Base-by-base conservation (phyloP, 2,888 invertebrate genomes). In the Leptopilina myrica region DNA sequence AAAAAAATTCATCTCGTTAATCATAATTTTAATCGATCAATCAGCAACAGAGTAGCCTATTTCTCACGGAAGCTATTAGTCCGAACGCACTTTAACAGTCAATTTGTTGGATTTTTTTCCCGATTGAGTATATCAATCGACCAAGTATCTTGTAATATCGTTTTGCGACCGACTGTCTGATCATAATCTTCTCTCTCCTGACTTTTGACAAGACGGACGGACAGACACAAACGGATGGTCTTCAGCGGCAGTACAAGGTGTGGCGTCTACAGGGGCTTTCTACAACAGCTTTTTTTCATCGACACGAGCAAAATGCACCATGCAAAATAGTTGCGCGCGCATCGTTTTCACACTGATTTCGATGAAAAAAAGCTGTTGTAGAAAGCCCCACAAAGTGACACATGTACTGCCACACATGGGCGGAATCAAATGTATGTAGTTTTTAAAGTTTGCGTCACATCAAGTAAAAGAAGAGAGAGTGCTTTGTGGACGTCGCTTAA, bases 391-490 rank as follows among this genome's bases (percentile, higher is more conserved):
- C 69, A 69, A 56, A 76, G 67, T 80, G 82, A 82, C 82, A 82
- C 73, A 49, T 4, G 75, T 69, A 67, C 69, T 77, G 79, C 77
- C 78, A 62, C 73, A 75, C 26, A 43, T 33, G 11, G 75, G 66
- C 78, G 53, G 79, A 76, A 79, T 80, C 80, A 76, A 82, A 78
- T 65, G 78, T 77, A 76, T 81, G 79, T 83, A 83, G 80, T 83
- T 79, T 79, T 78, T 79, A 46, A 79, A 83, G 78, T 76, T 80
- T 77, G 78, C 81, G 80, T 83, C 83, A 83, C 66, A 66, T 80
- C 73, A 64, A 76, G 80, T 81, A 78, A 59, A 79, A 69, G 64
- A 59, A 75, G 59, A 78, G 49, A 49, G 49, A 73, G 66, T 76
- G 62, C 43, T 8, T 43, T 65, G 69, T 69, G 77, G 79, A 79